These are phyloP conservation scores for Carapus acus DNA, from an alignment of 2,797 vertebrate species.

Conservation along the genomic window DNA sequence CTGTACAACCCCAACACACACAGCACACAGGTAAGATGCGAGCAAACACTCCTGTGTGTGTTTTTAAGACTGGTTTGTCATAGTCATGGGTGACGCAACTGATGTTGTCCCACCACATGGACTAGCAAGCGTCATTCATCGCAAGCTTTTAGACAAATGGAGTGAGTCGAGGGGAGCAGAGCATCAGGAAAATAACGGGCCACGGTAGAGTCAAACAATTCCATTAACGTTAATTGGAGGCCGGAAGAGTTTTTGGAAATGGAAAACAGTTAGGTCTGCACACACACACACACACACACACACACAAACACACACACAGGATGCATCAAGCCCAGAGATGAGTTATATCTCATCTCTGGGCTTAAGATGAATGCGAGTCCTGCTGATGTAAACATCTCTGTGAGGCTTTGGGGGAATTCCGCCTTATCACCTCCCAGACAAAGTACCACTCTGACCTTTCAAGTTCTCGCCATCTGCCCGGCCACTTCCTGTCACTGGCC, in stretches of 20 bases:
- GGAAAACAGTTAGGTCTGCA: constrained; percentile 18
- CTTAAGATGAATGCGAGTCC: constrained; percentile 41
- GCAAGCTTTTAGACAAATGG: constrained; percentile 14
- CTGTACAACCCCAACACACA: constrained; percentile 59
- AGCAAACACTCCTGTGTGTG: background rate
- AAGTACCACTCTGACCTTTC: constrained; percentile 3
- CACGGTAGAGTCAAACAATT: constrained; percentile 27
- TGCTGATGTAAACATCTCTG: background rate
- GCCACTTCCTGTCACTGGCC: constrained; percentile 30
- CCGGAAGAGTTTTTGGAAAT: constrained; percentile 38
- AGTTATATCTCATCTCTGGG: constrained; percentile 56
- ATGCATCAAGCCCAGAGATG: constrained; percentile 26
- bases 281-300: background rate
- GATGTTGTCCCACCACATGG: constrained; percentile 3
- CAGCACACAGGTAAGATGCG: constrained; percentile 65
- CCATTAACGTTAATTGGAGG: constrained; percentile 45
- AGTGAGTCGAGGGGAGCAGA: constrained; percentile 32
- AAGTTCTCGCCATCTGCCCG: constrained; percentile 6
- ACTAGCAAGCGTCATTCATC: constrained; percentile 21
- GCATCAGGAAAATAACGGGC: constrained; percentile 23
- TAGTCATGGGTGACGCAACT: background rate
- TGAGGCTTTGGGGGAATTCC: constrained; percentile 1
- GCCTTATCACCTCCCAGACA: background rate
- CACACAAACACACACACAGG: background rate
- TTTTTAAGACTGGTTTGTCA: background rate